Evolutionary conservation across 1,140 invertebrate species (phyloP), one percentile per base, ranked within the genome.

Genomic region (Manduca sexta): DNA sequence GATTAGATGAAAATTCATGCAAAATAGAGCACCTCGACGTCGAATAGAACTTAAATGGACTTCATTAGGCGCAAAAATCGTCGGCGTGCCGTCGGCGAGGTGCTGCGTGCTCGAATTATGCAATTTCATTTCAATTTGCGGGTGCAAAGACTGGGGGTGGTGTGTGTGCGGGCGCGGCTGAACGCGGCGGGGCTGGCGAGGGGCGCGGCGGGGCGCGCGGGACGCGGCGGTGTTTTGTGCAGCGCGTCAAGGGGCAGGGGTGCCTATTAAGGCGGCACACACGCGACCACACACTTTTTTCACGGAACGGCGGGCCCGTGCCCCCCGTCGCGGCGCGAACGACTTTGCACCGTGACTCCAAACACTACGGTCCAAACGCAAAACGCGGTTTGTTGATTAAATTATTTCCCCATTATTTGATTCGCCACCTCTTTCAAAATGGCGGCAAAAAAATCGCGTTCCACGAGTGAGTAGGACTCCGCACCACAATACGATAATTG

Each of bases 341-440:
- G 29, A 74, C 49, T 58, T 35, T 57, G 46, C 53, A 64, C 75
- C 64, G 54, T 76, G 60, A 49, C 46, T 0, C 58, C 12, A 51
- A 37, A 38, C 42, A 44, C 38, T 59, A 70, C 35, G 52, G 60
- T 46, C 52, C 35, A 75, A 56, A 63, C 14, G 42, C 29, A n/a
- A 38, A 17, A 51, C 39, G 49, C 29, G 41, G 17, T 45, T 31
- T 37, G 48, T 49, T 74, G 69, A 80, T 84, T 81, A 79, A 78
- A 84, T 83, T 81, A 84, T 81, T 81, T 79, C 72, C 55, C 69
- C 76, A 83, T 81, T 78, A 81, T 84, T 78, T 75, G 74, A 81
- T 84, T 80, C 75, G 62, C 74, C 77, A 84, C 77, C 77, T 78
- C 64, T 81, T 76, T 74, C 77, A 81, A 79, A 67, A 84, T 84